Evolutionary conservation across 2,888 invertebrate species (phyloP), one percentile per base, ranked within the genome.

Genomic region (Tenthredo mesomela): DNA sequence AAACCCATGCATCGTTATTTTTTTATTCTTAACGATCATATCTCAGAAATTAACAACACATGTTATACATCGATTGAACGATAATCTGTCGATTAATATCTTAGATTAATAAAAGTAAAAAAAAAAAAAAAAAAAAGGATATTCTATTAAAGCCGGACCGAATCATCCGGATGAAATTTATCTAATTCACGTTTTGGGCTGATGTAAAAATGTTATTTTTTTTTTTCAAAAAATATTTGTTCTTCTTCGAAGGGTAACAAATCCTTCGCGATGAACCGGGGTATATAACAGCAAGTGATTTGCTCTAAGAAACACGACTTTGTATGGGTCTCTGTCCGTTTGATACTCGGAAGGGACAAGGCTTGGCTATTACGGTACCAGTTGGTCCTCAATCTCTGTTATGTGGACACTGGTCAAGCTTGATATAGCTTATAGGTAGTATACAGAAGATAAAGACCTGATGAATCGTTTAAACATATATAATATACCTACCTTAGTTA

Each of bases 311-410:
- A 58, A 80, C 40, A 12, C 58, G 80, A 61, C 80, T 80, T 80
- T 80, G 80, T 80, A 80, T 80, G 80, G 80, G 61, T 40, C 80
- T n/a, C 21, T 61, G 58, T 80, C 80, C 80, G 80, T 58, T 80
- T 61, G 80, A 80, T 80, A 80, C 80, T n/a, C 40, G 61, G 80
- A 80, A 80, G 40, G 80, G 61, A 80, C 43, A 61, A 78, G 58
- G 21, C 33, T 33, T 50, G 54, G 29, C 58, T 80, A 47, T 47
- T 80, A 80, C 80, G 80, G 80, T 80, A 80, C 80, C 54, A 12
- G 80, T 37, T 40, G 33, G 58, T 25, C 40, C 10, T 37, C 61
- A 77, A 54, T 77, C 18, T 77, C 21, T 29, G 29, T 15, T 29
- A n/a, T n/a, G 29, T 40, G 47, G 29, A 50, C 77, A 54, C 12